Conservation (phyloP, 2,113 vertebrate genomes). For the Platichthys flesus region DNA sequence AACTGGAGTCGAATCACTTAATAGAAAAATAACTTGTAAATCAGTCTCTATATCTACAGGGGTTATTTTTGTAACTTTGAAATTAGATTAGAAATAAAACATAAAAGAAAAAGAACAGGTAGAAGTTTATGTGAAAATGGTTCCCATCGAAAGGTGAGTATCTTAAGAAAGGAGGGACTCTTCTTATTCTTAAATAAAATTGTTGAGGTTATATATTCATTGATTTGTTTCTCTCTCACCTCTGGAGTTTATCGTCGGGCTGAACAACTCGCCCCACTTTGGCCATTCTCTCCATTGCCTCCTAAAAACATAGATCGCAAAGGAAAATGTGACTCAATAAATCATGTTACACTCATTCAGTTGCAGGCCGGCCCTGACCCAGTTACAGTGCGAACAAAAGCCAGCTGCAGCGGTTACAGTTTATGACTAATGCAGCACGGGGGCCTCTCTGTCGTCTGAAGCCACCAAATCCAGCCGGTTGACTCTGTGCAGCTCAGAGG, state of each 20-base stretch:
- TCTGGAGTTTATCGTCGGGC: constrained; percentile 84
- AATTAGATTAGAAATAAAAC: not conserved
- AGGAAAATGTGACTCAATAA: constrained; percentile 41
- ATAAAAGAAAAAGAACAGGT: not conserved
- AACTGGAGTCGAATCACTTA: too few species aligned
- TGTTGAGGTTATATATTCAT: not conserved
- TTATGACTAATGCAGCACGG: constrained; percentile 51
- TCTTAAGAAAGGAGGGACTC: not conserved
- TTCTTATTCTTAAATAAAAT: too few species aligned
- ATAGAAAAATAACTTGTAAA: too few species aligned
- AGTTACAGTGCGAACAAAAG: constrained; percentile 34
- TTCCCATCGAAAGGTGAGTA: too few species aligned
- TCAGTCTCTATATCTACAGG: too few species aligned
- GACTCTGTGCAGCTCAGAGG: constrained; percentile 42
- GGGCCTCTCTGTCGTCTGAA: constrained; percentile 48
- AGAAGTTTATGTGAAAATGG: too few species aligned
- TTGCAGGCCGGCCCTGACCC: constrained; percentile 40
- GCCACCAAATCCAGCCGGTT: constrained; percentile 38
- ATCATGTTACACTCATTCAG: constrained; percentile 27
- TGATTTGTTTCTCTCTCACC: constrained; percentile 74
- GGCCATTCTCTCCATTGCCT: constrained; percentile 94
- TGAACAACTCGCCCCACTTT: constrained; percentile 88
- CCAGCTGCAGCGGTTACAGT: constrained; percentile 10
- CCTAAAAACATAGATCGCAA: constrained; percentile 80
- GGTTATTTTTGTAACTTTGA: too few species aligned